phyloP scores from a whole-genome alignment of 2,113 vertebrate genomes.

The Cygnus buccinator region DNA sequence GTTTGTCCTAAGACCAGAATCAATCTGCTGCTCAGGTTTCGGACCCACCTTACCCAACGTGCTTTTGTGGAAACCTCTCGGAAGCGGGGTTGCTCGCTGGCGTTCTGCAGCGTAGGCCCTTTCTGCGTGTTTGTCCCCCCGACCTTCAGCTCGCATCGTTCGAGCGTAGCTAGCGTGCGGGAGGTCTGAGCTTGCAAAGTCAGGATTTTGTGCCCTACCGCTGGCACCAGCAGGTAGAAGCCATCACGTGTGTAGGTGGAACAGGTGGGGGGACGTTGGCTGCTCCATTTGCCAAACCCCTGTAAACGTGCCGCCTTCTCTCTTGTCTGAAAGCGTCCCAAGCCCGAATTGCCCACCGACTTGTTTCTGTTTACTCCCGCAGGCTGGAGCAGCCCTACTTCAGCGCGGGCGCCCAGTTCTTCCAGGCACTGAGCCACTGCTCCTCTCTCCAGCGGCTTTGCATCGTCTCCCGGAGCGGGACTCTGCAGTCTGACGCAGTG shows the following conservation, averaged over 20 bases:
- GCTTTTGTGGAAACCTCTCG: neutral
- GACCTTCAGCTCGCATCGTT: neutral
- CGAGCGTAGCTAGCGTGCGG: neutral
- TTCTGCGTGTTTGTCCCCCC: neutral
- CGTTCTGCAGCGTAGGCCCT: neutral
- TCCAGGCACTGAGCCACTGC: conserved; percentile 91
- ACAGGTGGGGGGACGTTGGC: neutral
- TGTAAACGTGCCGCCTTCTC: neutral
- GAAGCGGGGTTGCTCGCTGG: neutral
- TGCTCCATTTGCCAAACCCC: neutral
- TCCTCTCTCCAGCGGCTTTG: conserved; percentile 88
- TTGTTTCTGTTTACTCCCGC: conserved; percentile 20
- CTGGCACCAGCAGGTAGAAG: neutral
- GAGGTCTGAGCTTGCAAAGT: neutral
- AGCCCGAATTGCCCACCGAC: neutral
- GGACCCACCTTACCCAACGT: neutral
- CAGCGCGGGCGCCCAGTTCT: conserved; percentile 88
- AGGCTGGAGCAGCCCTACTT: conserved; percentile 97
- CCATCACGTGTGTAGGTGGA: neutral
- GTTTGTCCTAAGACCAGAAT: neutral
- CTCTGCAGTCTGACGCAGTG: conserved; percentile 87
- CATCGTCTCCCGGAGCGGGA: conserved; percentile 92
- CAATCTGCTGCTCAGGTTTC: neutral
- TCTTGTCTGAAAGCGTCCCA: neutral
- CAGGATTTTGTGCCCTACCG: fast-evolving